Evolutionary conservation across 2,113 vertebrate species (phyloP).

Genomic region (Aplodontia rufa): DNA sequence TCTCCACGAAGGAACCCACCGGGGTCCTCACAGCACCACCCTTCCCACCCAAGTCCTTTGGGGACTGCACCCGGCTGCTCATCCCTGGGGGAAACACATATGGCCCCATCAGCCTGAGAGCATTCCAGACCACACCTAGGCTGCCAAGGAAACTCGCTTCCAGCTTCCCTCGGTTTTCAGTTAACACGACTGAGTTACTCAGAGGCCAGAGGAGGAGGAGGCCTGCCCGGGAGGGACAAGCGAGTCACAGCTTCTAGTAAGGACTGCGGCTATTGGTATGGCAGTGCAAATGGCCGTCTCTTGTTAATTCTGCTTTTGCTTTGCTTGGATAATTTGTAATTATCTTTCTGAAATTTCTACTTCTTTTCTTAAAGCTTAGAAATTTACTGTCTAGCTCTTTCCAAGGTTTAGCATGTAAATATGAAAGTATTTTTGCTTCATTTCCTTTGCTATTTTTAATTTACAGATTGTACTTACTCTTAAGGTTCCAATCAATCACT

Average conservation of each 20-base stretch:
- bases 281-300: not conserved
- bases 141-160: no score
- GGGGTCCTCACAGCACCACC: fast-evolving
- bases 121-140: no score
- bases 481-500: not conserved
- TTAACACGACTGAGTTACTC: not conserved
- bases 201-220: no score
- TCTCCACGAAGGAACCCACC: not conserved
- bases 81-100: not conserved
- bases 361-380: not conserved
- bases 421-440: not conserved
- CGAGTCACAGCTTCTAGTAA: fast-evolving
- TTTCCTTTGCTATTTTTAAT: not conserved
- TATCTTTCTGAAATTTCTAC: not conserved
- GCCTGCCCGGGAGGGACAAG: fast-evolving
- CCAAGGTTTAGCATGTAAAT: not conserved
- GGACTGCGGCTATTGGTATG: not conserved
- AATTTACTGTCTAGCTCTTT: not conserved
- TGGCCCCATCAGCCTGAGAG: no score
- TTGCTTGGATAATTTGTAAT: not conserved
- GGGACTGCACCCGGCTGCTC: not conserved
- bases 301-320: not conserved
- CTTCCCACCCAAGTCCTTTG: fast-evolving
- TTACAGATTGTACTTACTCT: not conserved
- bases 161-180: no score